Evolutionary conservation across 1,140 invertebrate genomes (phyloP).

Genomic region (Drosophila pandora): DNA sequence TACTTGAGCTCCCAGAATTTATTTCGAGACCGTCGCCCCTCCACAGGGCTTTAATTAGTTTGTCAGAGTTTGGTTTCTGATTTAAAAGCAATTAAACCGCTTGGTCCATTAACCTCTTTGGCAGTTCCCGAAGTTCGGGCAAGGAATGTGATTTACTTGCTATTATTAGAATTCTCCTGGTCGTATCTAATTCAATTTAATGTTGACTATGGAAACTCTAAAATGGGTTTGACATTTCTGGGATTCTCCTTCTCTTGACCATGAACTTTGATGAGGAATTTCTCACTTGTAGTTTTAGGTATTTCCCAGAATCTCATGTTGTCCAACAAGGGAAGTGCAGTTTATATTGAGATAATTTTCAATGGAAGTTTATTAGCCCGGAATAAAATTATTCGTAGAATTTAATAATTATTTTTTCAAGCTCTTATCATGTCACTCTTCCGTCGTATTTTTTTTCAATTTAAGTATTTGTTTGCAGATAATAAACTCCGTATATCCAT

Average conservation of each 20-base stretch:
- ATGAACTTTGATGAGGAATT: background rate
- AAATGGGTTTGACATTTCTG: background rate
- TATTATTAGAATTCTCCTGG: background rate
- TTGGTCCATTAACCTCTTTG: conserved; percentile 31
- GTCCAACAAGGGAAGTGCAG: background rate
- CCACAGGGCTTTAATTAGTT: conserved; percentile 64
- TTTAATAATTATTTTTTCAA: background rate
- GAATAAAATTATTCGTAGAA: background rate
- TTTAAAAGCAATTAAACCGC: conserved; percentile 47
- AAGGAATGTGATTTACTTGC: conserved; percentile 3
- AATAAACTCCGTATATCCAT: background rate
- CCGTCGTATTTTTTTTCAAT: background rate
- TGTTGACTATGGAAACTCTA: background rate
- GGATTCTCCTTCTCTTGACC: background rate
- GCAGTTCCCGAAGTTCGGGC: background rate
- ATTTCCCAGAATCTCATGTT: background rate
- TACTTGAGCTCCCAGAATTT: conserved; percentile 44
- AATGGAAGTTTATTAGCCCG: background rate
- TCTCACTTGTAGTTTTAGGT: background rate
- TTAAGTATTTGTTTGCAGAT: background rate
- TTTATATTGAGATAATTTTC: background rate
- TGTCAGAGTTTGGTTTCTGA: conserved; percentile 34
- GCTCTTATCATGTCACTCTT: background rate
- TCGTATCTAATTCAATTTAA: background rate
- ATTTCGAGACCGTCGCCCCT: conserved; percentile 27